Conservation (phyloP, 2,888 invertebrate genomes). For the Agrochola circellaris region DNA sequence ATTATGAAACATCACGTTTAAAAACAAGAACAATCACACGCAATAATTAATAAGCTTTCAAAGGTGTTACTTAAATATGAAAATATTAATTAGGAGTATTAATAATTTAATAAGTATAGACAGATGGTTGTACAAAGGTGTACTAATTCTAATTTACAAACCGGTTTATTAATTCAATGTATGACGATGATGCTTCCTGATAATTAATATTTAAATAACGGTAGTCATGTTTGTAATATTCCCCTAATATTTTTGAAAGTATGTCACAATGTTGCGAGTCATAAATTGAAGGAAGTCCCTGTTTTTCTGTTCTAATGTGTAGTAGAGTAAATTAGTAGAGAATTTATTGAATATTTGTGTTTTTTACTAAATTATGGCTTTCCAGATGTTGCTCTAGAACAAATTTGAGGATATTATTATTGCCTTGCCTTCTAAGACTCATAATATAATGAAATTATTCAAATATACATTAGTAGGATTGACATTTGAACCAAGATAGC, state of each 20-base stretch:
- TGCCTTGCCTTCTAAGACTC: background rate
- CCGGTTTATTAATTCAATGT: conserved; percentile 58
- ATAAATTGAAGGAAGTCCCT: conserved; percentile 57
- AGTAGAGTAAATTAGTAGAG: conserved; percentile 1
- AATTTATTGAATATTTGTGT: background rate
- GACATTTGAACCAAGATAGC: background rate
- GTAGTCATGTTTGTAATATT: conserved; percentile 54
- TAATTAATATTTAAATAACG: conserved; percentile 66
- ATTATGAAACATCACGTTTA: conserved; percentile 25
- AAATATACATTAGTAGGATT: background rate
- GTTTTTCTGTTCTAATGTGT: conserved; percentile 23
- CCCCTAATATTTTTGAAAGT: conserved; percentile 59
- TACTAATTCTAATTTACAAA: conserved; percentile 64
- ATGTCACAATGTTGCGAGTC: conserved; percentile 61
- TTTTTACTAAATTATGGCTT: background rate
- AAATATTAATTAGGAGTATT: conserved; percentile 51
- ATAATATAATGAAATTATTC: background rate
- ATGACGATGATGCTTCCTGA: conserved; percentile 62
- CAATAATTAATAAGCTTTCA: conserved; percentile 42
- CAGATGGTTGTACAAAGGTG: conserved; percentile 65
- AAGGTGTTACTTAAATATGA: conserved; percentile 45
- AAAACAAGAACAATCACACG: conserved; percentile 35
- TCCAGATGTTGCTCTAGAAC: background rate
- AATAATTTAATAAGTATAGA: conserved; percentile 43
- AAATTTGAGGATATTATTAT: background rate